Evolutionary conservation across 92 coral and sea anemone genomes (phyloP), one percentile per base, ranked within the genome.

Genomic region (Umimayanthus chanpuru): DNA sequence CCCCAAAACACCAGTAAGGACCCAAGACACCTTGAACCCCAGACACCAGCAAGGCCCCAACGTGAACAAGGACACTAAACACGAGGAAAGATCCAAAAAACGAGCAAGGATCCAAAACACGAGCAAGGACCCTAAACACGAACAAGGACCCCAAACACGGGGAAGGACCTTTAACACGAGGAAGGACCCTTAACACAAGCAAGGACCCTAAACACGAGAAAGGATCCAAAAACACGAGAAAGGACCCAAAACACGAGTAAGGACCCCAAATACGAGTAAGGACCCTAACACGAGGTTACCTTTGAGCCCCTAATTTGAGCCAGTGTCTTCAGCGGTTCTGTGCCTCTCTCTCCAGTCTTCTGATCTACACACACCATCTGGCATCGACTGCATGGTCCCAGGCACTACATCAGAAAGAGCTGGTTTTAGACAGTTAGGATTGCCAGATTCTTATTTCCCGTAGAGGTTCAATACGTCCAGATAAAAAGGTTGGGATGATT

Each of bases 351-450:
- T 64, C 97, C 99, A 85, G 93, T 92, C 74, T 84, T 91, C 84
- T 94, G 99, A 65, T 97, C 96, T 73, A 94, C 83, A 64, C 98
- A 96, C 73, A 97, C 94, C 98, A 95, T 97, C 79, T 94, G 99
- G 77, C 99, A 97, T 43, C 99, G 92, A 77, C 91, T 89, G 81
- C 99, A 97, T 44, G 80, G 91, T 20, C 99, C 98, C 86, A 94
- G 95, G 90, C 91, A 92, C 98, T 97, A 76, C 15, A 41, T 58
- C 36, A 15, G 28, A 30, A 78, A 76, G 41, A 39, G 79, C 20
- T 20, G 21, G 21, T 21, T 7, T 61, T 21, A 20, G 68, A 61
- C 68, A 23, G 68, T 16, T 20, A 6, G 68, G 9, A 72, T 18
- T 29, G 41, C 68, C 9, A 5, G 21, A 20, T 61, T 61, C 68